A percentile compares a stretch with the other conserved stretches of the same genome.
Conservation (phyloP, 1,140 invertebrate species). For the Bombus pyrosoma region DNA sequence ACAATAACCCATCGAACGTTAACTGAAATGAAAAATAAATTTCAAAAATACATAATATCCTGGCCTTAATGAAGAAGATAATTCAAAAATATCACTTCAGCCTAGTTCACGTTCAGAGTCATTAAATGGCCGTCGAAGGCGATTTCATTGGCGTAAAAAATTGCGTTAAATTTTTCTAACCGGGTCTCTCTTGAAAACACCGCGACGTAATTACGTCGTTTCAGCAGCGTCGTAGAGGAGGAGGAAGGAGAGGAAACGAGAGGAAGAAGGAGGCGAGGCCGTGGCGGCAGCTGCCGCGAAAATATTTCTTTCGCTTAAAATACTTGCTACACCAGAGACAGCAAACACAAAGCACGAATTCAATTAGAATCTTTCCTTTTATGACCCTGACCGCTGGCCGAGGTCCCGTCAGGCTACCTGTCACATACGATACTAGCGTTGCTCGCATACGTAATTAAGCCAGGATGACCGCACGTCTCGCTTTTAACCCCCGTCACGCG, state of each 20-base stretch:
- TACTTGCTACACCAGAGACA: neutral
- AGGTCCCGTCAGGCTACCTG: neutral
- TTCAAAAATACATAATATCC: too few species aligned
- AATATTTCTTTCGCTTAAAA: constrained; percentile 31
- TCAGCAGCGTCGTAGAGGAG: neutral
- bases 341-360: constrained; percentile 45
- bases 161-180: neutral
- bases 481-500: constrained; percentile 36
- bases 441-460: constrained; percentile 46
- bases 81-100: neutral
- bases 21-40: too few species aligned
- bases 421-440: constrained; percentile 22
- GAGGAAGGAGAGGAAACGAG: neutral
- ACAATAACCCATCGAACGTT: too few species aligned
- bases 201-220: neutral
- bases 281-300: neutral
- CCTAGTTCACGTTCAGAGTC: neutral
- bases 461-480: constrained; percentile 16
- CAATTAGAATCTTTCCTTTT: constrained; percentile 41
- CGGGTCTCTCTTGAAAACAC: neutral
- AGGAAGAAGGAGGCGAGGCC: neutral
- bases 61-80: too few species aligned
- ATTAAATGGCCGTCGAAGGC: neutral
- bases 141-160: neutral
- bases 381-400: constrained; percentile 22